Conservation (phyloP, 1,140 invertebrate genomes). For the Rhagoletis pomonella region DNA sequence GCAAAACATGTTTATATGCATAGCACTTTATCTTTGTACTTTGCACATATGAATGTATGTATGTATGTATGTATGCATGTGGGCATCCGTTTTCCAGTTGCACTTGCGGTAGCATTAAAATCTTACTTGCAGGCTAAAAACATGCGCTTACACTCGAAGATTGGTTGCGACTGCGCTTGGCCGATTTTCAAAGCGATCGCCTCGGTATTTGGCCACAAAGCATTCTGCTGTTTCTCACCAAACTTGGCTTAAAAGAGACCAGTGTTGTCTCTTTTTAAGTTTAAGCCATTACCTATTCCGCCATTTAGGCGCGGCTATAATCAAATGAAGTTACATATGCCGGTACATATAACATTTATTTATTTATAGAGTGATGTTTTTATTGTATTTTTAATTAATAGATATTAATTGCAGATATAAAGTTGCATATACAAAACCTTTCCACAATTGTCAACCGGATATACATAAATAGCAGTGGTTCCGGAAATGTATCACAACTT, state of each 20-base stretch:
- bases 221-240: background rate
- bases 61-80: background rate
- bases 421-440: too few relatives aligned
- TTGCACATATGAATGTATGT: conserved; percentile 4
- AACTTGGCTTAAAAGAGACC: conserved; percentile 16
- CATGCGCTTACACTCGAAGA: background rate
- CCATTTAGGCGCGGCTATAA: too few relatives aligned
- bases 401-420: too few relatives aligned
- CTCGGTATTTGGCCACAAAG: background rate
- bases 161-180: conserved; percentile 47
- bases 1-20: background rate
- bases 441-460: too few relatives aligned
- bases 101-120: background rate
- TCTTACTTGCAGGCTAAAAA: background rate
- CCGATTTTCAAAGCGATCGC: background rate
- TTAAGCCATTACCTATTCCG: background rate
- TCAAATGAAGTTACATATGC: too few relatives aligned
- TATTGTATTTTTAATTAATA: too few relatives aligned
- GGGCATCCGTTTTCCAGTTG: background rate
- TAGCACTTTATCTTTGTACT: background rate
- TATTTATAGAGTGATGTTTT: too few relatives aligned
- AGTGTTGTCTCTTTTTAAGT: conserved; percentile 40
- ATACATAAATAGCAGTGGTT: too few relatives aligned
- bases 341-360: too few relatives aligned
- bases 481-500: too few relatives aligned